phyloP scores from a whole-genome alignment of 1,140 invertebrate species.

The Laupala kohalensis region DNA sequence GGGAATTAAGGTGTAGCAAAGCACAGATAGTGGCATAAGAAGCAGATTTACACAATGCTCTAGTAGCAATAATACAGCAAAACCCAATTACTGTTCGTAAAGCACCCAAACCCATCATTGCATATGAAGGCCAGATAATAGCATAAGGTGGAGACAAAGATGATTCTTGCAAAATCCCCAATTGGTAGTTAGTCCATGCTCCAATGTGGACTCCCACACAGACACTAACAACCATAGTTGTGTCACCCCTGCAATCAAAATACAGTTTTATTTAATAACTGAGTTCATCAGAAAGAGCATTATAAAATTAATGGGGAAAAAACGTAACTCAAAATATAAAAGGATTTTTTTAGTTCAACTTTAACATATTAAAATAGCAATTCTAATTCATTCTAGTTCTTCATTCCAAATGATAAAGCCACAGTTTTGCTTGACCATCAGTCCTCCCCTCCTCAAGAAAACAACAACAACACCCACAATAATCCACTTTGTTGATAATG shows the following conservation, averaged over 20 bases:
- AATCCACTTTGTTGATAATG: too few species aligned
- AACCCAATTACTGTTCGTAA: slow-evolving; percentile 62
- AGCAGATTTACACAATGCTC: slow-evolving; percentile 51
- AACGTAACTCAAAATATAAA: too few species aligned
- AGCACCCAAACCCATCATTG: slow-evolving; percentile 47
- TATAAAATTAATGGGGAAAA: too few species aligned
- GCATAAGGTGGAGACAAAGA: slow-evolving; percentile 46
- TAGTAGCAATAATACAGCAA: slow-evolving; percentile 49
- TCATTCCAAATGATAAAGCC: too few species aligned
- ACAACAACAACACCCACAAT: too few species aligned
- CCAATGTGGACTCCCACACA: slow-evolving; percentile 64
- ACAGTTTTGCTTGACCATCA: too few species aligned
- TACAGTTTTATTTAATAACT: not conserved
- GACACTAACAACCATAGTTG: slow-evolving; percentile 67
- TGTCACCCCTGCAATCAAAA: slow-evolving; percentile 59
- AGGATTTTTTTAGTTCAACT: too few species aligned
- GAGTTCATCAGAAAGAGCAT: not conserved
- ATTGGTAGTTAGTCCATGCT: slow-evolving; percentile 72
- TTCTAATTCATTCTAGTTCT: too few species aligned
- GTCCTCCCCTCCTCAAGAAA: too few species aligned
- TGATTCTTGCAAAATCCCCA: slow-evolving; percentile 47
- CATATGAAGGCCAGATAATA: slow-evolving; percentile 62
- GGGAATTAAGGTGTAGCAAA: slow-evolving; percentile 47
- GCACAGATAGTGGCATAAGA: slow-evolving; percentile 55
- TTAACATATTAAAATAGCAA: too few species aligned